phyloP scores from a whole-genome alignment of 2,113 vertebrate genomes.

The Aramus guarauna region DNA sequence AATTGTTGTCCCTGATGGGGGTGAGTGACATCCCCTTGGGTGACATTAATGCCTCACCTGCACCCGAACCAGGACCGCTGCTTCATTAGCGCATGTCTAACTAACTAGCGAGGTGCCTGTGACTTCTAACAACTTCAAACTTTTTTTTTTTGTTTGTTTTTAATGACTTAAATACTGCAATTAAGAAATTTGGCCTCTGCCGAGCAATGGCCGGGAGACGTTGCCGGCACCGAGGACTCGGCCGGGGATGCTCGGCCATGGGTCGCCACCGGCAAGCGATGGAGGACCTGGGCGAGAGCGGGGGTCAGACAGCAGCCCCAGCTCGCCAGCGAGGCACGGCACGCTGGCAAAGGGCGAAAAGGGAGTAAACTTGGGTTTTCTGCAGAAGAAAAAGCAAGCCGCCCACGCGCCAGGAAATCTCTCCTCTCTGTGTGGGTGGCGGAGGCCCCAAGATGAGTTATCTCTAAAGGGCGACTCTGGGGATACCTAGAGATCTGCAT shows the following conservation, averaged over 20 bases:
- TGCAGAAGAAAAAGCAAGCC: conserved; percentile 63
- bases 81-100: accelerated
- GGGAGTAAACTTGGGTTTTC: conserved; percentile 49
- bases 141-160: background rate
- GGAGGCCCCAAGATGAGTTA: conserved; percentile 71
- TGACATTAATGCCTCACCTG: background rate
- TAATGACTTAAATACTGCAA: background rate
- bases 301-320: accelerated
- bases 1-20: background rate
- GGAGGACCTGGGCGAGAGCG: background rate
- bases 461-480: conserved; percentile 79
- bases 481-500: conserved; percentile 75
- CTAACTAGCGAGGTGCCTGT: background rate
- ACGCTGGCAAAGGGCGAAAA: background rate
- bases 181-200: background rate
- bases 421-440: conserved; percentile 73
- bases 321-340: accelerated
- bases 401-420: conserved; percentile 78
- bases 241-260: accelerated
- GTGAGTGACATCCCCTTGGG: accelerated
- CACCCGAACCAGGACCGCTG: accelerated
- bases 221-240: background rate
- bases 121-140: background rate
- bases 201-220: accelerated
- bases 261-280: background rate